Evolutionary conservation across 1,140 invertebrate genomes (phyloP).

Genomic region (Listronotus oregonensis): DNA sequence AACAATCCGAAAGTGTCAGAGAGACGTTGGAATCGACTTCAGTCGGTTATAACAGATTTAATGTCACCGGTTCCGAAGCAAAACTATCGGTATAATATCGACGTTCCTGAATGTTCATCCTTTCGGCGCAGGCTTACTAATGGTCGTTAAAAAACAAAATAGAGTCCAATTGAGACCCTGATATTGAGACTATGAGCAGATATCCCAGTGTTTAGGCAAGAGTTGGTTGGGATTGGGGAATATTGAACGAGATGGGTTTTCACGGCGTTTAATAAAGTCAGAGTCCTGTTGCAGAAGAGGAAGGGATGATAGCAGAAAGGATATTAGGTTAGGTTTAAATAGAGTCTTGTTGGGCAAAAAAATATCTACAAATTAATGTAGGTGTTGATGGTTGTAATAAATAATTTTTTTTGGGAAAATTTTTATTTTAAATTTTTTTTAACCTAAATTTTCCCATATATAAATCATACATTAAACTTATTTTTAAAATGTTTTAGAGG

Average conservation of each 20-base stretch:
- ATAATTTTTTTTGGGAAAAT: conserved; percentile 5
- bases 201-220: conserved; percentile 80
- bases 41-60: neutral
- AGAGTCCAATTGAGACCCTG: conserved; percentile 66
- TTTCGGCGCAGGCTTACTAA: conserved; percentile 81
- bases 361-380: conserved; percentile 3
- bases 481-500: too few relatives aligned
- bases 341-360: neutral
- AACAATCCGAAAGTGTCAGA: conserved; percentile 43
- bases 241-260: conserved; percentile 79
- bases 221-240: conserved; percentile 76
- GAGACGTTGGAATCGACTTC: conserved; percentile 25
- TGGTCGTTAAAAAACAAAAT: conserved; percentile 83
- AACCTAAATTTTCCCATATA: too few relatives aligned
- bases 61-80: conserved; percentile 58
- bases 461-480: too few relatives aligned
- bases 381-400: neutral
- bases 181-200: conserved; percentile 77
- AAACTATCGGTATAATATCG: conserved; percentile 77
- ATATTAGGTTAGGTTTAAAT: neutral
- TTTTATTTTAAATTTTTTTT: neutral
- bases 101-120: conserved; percentile 88
- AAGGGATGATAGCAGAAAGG: neutral
- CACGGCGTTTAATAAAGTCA: conserved; percentile 62
- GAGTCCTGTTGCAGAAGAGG: neutral